phyloP scores from a whole-genome alignment of 2,113 vertebrate species.

The Petromus typicus region DNA sequence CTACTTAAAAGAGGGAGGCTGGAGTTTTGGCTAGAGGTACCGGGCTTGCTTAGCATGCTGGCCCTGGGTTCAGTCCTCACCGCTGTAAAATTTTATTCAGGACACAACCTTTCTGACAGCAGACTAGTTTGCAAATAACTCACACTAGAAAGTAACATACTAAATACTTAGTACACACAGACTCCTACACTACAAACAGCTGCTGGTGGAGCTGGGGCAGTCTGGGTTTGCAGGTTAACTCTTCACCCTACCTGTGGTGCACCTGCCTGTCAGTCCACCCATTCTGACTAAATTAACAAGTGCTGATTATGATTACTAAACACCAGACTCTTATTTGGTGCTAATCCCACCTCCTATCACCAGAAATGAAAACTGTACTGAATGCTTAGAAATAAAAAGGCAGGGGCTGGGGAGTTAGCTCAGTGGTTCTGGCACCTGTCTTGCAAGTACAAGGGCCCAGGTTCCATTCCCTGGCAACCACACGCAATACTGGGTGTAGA shows the following conservation, averaged over 20 bases:
- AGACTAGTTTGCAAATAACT: neutral
- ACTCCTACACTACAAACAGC: neutral
- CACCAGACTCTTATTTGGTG: neutral
- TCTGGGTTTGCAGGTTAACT: neutral
- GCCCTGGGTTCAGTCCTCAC: neutral
- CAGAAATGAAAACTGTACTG: neutral
- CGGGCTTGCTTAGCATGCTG: neutral
- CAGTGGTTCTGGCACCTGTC: too few species aligned
- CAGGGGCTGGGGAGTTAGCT: too few species aligned
- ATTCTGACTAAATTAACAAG: neutral
- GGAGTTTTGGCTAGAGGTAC: too few species aligned
- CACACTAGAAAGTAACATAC: neutral
- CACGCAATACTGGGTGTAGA: too few species aligned
- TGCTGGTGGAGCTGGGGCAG: neutral
- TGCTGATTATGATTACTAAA: neutral
- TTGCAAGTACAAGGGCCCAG: too few species aligned
- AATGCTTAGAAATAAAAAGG: neutral
- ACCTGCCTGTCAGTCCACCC: neutral
- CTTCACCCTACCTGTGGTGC: neutral
- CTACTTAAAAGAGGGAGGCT: too few species aligned
- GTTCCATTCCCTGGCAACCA: too few species aligned
- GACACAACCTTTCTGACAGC: neutral
- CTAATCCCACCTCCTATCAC: neutral
- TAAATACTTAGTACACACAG: neutral
- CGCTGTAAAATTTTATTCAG: neutral